Base-by-base conservation (phyloP, 2,797 vertebrate species). In the Agapornis canus region DNA sequence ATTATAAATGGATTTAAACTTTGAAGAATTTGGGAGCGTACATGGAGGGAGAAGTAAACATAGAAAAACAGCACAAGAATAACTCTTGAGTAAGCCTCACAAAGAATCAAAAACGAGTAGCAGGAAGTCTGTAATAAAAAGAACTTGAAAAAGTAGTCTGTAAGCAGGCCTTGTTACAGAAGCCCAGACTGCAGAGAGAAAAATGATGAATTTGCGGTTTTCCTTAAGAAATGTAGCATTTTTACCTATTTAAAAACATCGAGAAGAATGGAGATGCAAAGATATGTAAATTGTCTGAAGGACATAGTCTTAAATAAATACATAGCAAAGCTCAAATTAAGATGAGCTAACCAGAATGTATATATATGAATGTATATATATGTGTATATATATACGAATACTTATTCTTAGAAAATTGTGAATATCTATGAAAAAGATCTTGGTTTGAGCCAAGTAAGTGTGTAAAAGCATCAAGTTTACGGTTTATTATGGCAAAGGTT, bases 31-130 rank as follows among this genome's bases (percentile, higher is more conserved):
- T 68, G 17, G 19, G 25, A 75, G 5, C 5, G 3, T 54, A 57
- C 0, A 2, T 0, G 1, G 5, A 51, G 6, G 9, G 11, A 86
- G 15, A 64, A 72, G 7, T 64, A 78, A 80, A 78, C 8, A 17
- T 6, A 78, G 35, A 31, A 83, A 86, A 72, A 9, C 14, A 32
- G 72, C 94, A 26, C 23, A 82, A 61, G 13, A 27, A 21, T 35
- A 59, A 25, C 5, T 64, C 48, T 52, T 1, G 5, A 42, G 7
- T 56, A 66, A 86, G 48, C 59, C 11, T 3, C 43, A 65, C 3
- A 59, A 31, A 85, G 25, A 59, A 2, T 10, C 8, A 27, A 27
- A 25, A 89, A 70, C 5, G 12, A 91, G 11, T 11, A 49, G 29
- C 17, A 81, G 49, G 39, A 89, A 2, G 31, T 76, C 35, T 69